These are phyloP conservation scores for Xenentodon cancila DNA, from an alignment of 2,797 vertebrate genomes.

Conservation along the genomic window DNA sequence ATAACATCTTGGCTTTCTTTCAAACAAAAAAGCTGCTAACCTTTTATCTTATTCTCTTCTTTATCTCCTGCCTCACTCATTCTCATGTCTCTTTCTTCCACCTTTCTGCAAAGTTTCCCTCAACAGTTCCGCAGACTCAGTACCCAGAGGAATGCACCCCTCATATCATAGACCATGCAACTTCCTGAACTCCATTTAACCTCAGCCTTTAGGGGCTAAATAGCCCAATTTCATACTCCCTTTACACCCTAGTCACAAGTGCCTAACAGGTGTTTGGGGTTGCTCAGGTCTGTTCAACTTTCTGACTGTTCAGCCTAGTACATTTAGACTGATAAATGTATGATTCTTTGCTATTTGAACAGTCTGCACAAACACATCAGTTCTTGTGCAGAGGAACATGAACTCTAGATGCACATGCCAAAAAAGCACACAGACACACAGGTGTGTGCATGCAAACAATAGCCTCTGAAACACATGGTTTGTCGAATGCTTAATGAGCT, in stretches of 20 bases:
- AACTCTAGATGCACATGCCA: conserved; percentile 26
- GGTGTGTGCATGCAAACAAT: conserved; percentile 40
- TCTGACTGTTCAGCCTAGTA: conserved; percentile 35
- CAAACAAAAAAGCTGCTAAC: conserved; percentile 33
- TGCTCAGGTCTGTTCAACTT: conserved; percentile 37
- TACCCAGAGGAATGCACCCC: conserved; percentile 46
- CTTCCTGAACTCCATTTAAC: conserved; percentile 68
- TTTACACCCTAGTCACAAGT: conserved; percentile 23
- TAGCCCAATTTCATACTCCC: conserved; percentile 39
- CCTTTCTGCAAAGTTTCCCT: conserved; percentile 35
- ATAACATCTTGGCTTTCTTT: conserved; percentile 64
- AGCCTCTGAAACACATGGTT: conserved; percentile 52
- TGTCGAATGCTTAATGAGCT: conserved; percentile 64
- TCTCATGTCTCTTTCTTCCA: conserved; percentile 24
- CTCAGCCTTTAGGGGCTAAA: conserved; percentile 60
- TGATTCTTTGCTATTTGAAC: conserved; percentile 5
- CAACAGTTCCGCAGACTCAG: conserved; percentile 25
- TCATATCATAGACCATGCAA: conserved; percentile 39
- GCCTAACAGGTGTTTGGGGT: conserved; percentile 43
- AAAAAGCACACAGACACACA: conserved; percentile 21
- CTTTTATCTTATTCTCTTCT: conserved; percentile 35
- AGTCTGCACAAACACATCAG: conserved; percentile 27
- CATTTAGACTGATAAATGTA: conserved; percentile 23
- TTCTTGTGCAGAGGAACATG: conserved; percentile 41
- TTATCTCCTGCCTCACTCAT: conserved; percentile 38